phyloP scores from a whole-genome alignment of 2,113 vertebrate genomes.

The Ginglymostoma cirratum region DNA sequence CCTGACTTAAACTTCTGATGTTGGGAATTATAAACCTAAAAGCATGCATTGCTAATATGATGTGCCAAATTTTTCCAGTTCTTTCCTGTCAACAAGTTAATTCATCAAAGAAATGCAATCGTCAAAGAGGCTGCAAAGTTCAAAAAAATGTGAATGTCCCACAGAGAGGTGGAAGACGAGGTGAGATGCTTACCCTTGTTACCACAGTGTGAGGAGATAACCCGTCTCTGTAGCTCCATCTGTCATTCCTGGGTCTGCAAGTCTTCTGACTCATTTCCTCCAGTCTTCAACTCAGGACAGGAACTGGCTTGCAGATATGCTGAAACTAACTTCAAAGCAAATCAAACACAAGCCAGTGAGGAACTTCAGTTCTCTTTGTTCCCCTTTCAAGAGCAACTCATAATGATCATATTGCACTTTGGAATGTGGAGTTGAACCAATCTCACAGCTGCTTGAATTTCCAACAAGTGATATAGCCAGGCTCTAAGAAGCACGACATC shows the following conservation, averaged over 20 bases:
- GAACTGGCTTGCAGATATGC: background rate
- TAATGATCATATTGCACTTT: background rate
- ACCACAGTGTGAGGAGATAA: background rate
- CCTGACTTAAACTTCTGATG: background rate
- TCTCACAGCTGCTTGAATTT: conserved; percentile 27
- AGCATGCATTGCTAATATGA: background rate
- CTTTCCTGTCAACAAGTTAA: conserved; percentile 3
- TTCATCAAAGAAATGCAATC: background rate
- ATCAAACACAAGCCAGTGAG: background rate
- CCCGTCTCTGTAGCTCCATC: background rate
- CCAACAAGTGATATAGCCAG: background rate
- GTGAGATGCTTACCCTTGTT: background rate
- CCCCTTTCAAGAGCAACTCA: conserved; percentile 25
- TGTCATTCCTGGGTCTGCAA: background rate
- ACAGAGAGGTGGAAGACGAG: background rate
- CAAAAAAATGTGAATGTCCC: background rate
- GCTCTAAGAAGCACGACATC: background rate
- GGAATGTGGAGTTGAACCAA: conserved; percentile 30
- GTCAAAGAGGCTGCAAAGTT: background rate
- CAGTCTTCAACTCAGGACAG: background rate
- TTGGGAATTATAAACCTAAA: background rate
- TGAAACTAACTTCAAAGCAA: conserved; percentile 25
- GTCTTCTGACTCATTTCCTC: background rate
- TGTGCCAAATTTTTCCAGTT: background rate
- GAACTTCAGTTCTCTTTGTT: conserved; percentile 24